Percentiles rank a stretch among this genome's conserved stretches.
phyloP scores from a whole-genome alignment of 2,797 vertebrate genomes.

The Epinephelus coioides region DNA sequence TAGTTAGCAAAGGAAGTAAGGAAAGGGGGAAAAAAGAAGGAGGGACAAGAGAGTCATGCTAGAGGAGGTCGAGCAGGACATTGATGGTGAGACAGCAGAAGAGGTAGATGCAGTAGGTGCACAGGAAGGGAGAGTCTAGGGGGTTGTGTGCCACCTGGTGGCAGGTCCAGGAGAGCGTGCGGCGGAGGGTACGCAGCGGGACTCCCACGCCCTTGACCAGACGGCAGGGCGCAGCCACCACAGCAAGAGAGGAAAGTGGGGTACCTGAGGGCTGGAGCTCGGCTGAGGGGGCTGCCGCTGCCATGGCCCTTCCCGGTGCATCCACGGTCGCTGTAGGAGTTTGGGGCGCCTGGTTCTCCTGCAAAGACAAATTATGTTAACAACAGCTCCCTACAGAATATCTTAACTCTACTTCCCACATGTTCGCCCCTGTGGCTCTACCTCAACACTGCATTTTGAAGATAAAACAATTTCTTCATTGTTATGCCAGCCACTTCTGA shows the following conservation, averaged over 20 bases:
- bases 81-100: conserved; percentile 87
- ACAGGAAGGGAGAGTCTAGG: conserved; percentile 94
- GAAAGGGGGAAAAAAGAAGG: conserved; percentile 15
- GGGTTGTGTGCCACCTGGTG: conserved; percentile 92
- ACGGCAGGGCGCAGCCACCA: conserved; percentile 75
- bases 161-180: conserved; percentile 90
- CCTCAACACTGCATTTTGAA: neutral
- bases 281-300: conserved; percentile 76
- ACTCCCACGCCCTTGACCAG: conserved; percentile 85
- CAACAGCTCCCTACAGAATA: neutral
- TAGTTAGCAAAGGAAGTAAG: conserved; percentile 47
- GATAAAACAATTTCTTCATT: neutral
- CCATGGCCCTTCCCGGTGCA: conserved; percentile 79
- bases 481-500: neutral
- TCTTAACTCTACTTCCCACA: neutral
- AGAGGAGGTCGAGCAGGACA: conserved; percentile 84
- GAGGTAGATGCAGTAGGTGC: conserved; percentile 87
- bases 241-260: conserved; percentile 91
- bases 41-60: conserved; percentile 73
- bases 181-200: conserved; percentile 86
- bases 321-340: conserved; percentile 85
- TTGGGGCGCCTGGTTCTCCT: conserved; percentile 88
- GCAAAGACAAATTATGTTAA: conserved; percentile 1
- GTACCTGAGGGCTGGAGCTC: conserved; percentile 95
- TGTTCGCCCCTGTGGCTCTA: neutral